Conservation (phyloP, 2,113 vertebrate species). For the Probosciger aterrimus region DNA sequence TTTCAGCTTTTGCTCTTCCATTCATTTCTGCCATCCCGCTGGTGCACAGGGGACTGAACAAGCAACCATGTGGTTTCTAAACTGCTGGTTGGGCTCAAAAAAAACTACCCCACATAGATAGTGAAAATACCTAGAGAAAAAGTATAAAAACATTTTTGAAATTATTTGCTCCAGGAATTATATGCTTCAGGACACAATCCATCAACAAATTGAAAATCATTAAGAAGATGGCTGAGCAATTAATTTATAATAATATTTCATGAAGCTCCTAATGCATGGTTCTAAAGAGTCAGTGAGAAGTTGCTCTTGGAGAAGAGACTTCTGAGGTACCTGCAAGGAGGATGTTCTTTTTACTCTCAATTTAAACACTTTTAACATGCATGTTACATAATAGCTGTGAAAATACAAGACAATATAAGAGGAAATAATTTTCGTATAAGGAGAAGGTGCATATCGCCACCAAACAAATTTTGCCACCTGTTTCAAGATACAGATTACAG, state of each 20-base stretch:
- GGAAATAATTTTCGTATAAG: neutral
- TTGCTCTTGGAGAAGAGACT: neutral
- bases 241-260: slow-evolving; percentile 3
- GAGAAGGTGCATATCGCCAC: neutral
- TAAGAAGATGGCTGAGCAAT: neutral
- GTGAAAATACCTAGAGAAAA: neutral
- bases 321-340: neutral
- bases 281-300: neutral
- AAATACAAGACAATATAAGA: neutral
- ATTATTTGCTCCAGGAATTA: neutral
- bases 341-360: neutral
- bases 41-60: accelerated
- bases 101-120: accelerated
- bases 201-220: slow-evolving; percentile 12
- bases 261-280: neutral
- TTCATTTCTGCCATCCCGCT: neutral
- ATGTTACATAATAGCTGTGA: neutral
- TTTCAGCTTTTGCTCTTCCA: neutral
- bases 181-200: neutral
- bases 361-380: neutral
- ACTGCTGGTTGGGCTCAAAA: neutral
- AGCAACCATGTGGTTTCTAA: neutral
- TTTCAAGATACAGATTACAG: neutral
- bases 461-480: neutral
- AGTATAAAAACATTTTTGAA: neutral